Evolutionary conservation across 2,797 vertebrate species (phyloP).

Genomic region (Nothura maculosa): DNA sequence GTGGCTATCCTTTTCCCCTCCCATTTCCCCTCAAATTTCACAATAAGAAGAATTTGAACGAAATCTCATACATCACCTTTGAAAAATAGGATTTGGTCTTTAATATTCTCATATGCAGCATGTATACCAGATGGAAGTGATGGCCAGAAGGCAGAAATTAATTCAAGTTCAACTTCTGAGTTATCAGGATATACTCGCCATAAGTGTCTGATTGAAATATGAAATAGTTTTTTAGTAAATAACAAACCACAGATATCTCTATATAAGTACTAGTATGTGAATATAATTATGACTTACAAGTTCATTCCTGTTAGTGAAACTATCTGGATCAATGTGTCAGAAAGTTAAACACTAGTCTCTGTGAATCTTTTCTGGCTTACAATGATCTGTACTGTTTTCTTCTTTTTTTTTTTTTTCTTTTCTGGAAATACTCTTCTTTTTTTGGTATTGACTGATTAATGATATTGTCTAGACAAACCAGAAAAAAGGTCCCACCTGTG

Average conservation of each 20-base stretch:
- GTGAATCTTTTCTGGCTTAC: background rate
- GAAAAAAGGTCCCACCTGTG: background rate
- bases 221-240: conserved; percentile 1
- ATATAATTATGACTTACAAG: background rate
- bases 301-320: background rate
- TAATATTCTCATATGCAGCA: conserved; percentile 87
- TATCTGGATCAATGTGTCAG: background rate
- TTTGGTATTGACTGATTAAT: background rate
- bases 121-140: conserved; percentile 83
- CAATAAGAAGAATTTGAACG: background rate
- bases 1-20: background rate
- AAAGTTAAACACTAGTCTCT: background rate
- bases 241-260: background rate
- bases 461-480: background rate
- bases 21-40: background rate
- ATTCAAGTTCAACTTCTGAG: conserved; percentile 72
- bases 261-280: background rate
- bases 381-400: background rate
- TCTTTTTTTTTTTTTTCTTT: background rate
- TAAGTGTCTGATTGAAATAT: conserved; percentile 81
- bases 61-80: conserved; percentile 81
- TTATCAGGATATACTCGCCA: conserved; percentile 84
- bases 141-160: conserved; percentile 89
- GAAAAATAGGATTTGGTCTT: conserved; percentile 84
- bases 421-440: background rate